These are phyloP conservation scores for Trachelus stipa DNA, from an alignment of 2,888 invertebrate genomes.

Conservation along the genomic window DNA sequence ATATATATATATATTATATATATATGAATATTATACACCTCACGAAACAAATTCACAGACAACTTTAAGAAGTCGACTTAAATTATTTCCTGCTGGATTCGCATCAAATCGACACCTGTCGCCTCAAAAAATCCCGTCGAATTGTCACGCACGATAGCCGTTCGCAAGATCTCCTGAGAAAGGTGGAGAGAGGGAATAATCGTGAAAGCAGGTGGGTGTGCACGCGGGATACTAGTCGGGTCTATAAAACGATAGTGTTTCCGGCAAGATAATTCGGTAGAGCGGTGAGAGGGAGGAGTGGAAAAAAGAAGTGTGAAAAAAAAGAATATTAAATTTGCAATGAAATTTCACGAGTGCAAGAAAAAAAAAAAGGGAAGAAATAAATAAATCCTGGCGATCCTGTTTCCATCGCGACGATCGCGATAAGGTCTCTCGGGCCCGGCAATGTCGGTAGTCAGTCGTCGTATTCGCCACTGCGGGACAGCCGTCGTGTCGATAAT, in stretches of 20 bases:
- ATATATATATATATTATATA: not conserved
- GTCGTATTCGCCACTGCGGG: not conserved
- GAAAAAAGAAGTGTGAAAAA: too few species aligned
- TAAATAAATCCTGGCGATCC: not conserved
- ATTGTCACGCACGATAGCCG: not conserved
- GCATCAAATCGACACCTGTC: not conserved
- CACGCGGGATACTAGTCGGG: not conserved
- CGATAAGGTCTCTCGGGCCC: not conserved
- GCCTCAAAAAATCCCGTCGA: slow-evolving; percentile 20
- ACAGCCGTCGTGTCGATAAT: not conserved
- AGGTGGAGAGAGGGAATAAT: not conserved
- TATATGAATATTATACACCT: slow-evolving; percentile 1
- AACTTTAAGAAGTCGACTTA: too few species aligned
- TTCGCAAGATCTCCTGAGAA: too few species aligned
- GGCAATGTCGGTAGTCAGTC: not conserved
- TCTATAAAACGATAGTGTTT: fast-evolving
- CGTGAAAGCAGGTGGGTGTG: slow-evolving; percentile 10
- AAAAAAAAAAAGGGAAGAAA: not conserved
- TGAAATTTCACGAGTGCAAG: not conserved
- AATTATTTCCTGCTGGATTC: not conserved
- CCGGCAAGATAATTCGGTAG: not conserved
- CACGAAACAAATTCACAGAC: not conserved
- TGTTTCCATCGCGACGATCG: not conserved
- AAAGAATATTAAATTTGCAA: not conserved
- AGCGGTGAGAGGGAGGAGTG: too few species aligned